These are phyloP conservation scores for Coracias cyanogaster DNA, from an alignment of 2,797 vertebrate genomes.

Conservation along the genomic window DNA sequence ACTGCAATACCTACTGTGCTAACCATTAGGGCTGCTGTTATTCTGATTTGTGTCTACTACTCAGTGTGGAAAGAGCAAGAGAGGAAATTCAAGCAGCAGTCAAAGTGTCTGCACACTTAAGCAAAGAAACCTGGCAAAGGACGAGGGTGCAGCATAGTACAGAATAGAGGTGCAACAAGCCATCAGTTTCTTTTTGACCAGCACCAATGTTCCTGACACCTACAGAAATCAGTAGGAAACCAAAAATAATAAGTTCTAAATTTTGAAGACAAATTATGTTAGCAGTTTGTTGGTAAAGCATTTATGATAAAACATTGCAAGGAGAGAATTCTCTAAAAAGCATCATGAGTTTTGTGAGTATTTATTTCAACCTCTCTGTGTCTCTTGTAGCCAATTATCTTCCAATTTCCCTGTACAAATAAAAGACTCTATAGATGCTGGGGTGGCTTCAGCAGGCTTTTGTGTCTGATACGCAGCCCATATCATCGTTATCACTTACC, in stretches of 20 bases:
- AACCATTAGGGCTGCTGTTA: not conserved
- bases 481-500: conserved; percentile 67
- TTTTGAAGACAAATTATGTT: not conserved
- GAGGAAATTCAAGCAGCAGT: conserved; percentile 6
- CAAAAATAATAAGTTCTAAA: not conserved
- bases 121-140: not conserved
- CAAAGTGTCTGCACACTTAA: not conserved
- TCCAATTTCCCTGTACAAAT: not conserved
- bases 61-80: not conserved
- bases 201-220: not conserved
- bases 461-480: not conserved
- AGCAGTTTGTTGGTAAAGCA: not conserved
- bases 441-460: not conserved
- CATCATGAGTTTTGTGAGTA: not conserved
- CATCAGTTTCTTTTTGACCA: not conserved
- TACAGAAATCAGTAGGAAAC: not conserved
- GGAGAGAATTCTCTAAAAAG: not conserved
- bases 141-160: not conserved
- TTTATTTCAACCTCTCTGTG: not conserved
- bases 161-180: not conserved
- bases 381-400: not conserved
- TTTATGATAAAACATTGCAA: not conserved
- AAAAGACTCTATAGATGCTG: not conserved
- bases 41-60: not conserved
- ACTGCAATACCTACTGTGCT: not conserved